Evolutionary conservation across 2,113 vertebrate genomes (phyloP).

Genomic region (Phaethon lepturus): DNA sequence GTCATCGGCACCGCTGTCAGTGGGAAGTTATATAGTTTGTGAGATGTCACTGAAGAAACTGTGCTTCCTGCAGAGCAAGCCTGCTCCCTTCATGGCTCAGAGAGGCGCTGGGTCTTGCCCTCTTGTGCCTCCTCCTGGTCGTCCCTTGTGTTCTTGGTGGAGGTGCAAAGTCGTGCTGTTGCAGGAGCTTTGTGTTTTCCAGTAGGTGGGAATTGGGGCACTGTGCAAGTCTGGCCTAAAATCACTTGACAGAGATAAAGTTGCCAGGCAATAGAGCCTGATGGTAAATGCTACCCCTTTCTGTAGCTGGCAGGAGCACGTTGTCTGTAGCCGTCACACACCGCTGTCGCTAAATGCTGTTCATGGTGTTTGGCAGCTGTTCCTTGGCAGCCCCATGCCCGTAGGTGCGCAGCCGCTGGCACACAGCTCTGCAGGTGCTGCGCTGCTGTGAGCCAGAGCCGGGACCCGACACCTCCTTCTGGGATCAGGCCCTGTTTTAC

Average conservation of each 20-base stretch:
- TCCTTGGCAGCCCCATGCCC: not conserved
- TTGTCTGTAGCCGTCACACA: not conserved
- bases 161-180: not conserved
- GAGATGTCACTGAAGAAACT: not conserved
- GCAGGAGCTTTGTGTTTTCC: not conserved
- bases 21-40: accelerated
- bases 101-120: not conserved
- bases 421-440: not conserved
- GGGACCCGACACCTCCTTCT: not conserved
- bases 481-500: not conserved
- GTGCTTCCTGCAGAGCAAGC: not conserved
- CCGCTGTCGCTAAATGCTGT: not conserved
- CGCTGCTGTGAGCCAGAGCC: not conserved
- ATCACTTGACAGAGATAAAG: not conserved
- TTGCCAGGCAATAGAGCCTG: not conserved
- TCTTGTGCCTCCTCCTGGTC: not conserved
- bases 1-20: accelerated
- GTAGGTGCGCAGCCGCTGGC: not conserved
- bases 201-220: not conserved
- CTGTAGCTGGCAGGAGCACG: not conserved
- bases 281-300: not conserved
- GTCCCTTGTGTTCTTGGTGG: accelerated
- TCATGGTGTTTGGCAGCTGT: not conserved
- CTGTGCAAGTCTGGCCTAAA: not conserved
- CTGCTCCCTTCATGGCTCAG: not conserved